Evolutionary conservation across 2,113 vertebrate genomes (phyloP).

Genomic region (Hypanus sabinus): DNA sequence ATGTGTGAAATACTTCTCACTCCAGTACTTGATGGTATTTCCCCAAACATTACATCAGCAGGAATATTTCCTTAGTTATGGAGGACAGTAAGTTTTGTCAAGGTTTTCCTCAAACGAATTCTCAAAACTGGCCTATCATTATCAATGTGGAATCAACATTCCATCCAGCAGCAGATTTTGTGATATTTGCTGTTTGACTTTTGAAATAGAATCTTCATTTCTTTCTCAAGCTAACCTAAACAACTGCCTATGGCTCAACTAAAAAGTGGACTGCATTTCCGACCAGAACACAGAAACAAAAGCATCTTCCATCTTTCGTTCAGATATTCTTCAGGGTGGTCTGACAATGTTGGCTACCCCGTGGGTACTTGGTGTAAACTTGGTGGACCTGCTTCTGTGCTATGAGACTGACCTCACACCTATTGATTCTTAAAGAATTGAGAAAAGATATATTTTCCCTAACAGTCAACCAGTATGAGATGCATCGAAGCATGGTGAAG

Average conservation of each 20-base stretch:
- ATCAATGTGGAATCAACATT: neutral
- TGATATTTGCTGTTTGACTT: neutral
- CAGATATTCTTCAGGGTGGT: neutral
- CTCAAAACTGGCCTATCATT: too few species aligned
- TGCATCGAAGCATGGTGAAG: too few species aligned
- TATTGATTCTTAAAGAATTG: too few species aligned
- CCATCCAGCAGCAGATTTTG: neutral
- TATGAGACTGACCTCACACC: too few species aligned
- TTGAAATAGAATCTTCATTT: neutral
- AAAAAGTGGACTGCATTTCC: neutral
- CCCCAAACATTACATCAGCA: too few species aligned
- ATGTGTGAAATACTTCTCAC: too few species aligned
- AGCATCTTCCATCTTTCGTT: neutral
- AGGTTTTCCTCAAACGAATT: too few species aligned
- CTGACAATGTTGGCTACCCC: neutral
- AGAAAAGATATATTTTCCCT: too few species aligned
- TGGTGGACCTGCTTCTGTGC: neutral
- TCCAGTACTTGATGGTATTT: too few species aligned
- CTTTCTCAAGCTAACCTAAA: neutral
- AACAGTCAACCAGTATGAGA: too few species aligned
- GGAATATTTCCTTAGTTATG: too few species aligned
- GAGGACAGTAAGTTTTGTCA: too few species aligned
- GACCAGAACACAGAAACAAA: neutral
- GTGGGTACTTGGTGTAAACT: neutral
- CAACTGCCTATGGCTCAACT: neutral